Evolutionary conservation across 1,140 invertebrate genomes (phyloP).

Genomic region (Drosophila paulistorum): DNA sequence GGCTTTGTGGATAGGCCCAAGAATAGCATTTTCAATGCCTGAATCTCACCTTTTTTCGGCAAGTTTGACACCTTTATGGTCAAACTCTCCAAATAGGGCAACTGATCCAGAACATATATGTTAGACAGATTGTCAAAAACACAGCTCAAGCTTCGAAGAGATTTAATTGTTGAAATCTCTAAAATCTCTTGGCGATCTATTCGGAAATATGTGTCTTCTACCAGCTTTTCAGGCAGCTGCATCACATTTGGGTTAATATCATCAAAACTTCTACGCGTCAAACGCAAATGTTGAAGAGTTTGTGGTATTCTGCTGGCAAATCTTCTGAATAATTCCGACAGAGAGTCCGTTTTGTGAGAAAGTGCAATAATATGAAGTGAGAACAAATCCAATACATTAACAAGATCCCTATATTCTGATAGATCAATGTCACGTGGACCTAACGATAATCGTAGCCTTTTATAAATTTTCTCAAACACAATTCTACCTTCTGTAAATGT

Average conservation of each 20-base stretch:
- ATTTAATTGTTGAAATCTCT: not conserved
- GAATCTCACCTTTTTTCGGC: not conserved
- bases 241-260: no score
- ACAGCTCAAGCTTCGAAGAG: not conserved
- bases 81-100: not conserved
- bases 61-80: not conserved
- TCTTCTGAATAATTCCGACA: no score
- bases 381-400: not conserved
- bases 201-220: no score
- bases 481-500: not conserved
- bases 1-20: not conserved
- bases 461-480: no score
- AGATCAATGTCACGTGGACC: not conserved
- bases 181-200: not conserved
- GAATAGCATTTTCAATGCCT: not conserved
- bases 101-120: not conserved
- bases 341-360: no score
- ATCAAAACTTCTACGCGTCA: no score
- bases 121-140: not conserved
- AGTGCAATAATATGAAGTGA: no score
- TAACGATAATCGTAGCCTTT: no score
- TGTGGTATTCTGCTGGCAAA: not conserved
- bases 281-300: not conserved
- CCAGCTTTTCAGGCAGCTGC: no score
- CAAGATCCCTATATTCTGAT: not conserved